Conservation (phyloP, 2,888 invertebrate genomes). For the Holacanthella duospinosa region DNA sequence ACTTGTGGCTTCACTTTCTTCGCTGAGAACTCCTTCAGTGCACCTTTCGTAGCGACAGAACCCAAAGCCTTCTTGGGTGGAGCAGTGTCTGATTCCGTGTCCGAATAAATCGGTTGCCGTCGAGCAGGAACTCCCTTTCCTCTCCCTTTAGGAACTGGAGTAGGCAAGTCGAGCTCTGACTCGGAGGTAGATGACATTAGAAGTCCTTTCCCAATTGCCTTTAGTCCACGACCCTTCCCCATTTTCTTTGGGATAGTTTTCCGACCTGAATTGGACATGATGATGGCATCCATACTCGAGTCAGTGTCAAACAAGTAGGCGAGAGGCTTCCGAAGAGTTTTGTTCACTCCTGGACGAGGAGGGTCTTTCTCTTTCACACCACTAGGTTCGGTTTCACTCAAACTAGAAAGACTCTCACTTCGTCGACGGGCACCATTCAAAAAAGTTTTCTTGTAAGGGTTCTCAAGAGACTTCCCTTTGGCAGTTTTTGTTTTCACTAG, state of each 20-base stretch:
- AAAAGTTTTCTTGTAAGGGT: slow-evolving; percentile 65
- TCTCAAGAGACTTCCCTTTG: slow-evolving; percentile 41
- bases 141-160: slow-evolving; percentile 6
- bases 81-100: slow-evolving; percentile 57
- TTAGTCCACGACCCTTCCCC: slow-evolving; percentile 35
- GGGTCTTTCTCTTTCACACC: slow-evolving; percentile 27
- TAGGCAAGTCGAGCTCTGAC: slow-evolving; percentile 48
- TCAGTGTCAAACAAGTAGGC: slow-evolving; percentile 43
- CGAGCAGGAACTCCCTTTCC: slow-evolving; percentile 2
- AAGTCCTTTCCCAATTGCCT: slow-evolving; percentile 22
- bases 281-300: slow-evolving; percentile 48
- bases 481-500: slow-evolving; percentile 23
- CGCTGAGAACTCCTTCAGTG: slow-evolving; percentile 23
- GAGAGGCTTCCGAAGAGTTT: slow-evolving; percentile 38
- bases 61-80: slow-evolving; percentile 7
- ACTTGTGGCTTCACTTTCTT: slow-evolving; percentile 12
- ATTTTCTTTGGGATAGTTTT: slow-evolving; percentile 42
- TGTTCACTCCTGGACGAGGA: slow-evolving; percentile 38
- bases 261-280: slow-evolving; percentile 3
- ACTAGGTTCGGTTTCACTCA: slow-evolving; percentile 35
- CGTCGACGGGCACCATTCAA: slow-evolving; percentile 61
- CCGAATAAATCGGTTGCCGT: slow-evolving; percentile 55
- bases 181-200: slow-evolving; percentile 52
- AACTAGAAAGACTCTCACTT: slow-evolving; percentile 28
- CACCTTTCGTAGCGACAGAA: slow-evolving; percentile 19